Evolutionary conservation across 2,797 vertebrate genomes (phyloP).

Genomic region (Threskiornis aethiopicus): DNA sequence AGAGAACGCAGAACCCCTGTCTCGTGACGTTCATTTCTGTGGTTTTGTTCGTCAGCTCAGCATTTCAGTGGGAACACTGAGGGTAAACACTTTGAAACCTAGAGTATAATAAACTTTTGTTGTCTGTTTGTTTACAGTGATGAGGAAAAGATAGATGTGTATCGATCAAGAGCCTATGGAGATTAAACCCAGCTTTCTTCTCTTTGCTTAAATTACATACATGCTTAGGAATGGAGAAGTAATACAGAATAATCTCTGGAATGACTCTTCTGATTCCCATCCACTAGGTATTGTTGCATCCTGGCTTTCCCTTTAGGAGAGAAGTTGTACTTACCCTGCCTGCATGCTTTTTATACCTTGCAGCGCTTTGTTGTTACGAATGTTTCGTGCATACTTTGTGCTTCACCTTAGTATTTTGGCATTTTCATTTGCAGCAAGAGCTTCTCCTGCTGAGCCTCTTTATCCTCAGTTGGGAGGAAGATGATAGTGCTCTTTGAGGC

Average conservation of each 20-base stretch:
- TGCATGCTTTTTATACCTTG: neutral
- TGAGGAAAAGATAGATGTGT: neutral
- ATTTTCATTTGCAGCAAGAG: neutral
- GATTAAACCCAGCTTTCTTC: neutral
- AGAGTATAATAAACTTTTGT: neutral
- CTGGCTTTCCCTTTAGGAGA: neutral
- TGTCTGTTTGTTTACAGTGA: neutral
- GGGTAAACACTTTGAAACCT: neutral
- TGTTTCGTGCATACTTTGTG: neutral
- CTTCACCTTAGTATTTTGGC: neutral
- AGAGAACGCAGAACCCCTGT: neutral
- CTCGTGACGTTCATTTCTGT: neutral
- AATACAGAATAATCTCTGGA: neutral
- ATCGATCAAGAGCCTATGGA: neutral
- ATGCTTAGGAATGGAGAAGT: neutral
- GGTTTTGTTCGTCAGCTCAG: neutral
- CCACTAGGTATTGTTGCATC: neutral
- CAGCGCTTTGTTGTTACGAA: neutral
- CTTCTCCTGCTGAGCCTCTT: neutral
- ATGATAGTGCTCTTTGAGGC: neutral
- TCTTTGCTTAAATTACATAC: neutral
- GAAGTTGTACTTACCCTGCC: neutral
- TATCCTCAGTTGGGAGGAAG: neutral
- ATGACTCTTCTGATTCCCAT: neutral
- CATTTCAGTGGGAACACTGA: neutral